phyloP scores from a whole-genome alignment of 1,140 invertebrate species.

The Vollenhovia emeryi region DNA sequence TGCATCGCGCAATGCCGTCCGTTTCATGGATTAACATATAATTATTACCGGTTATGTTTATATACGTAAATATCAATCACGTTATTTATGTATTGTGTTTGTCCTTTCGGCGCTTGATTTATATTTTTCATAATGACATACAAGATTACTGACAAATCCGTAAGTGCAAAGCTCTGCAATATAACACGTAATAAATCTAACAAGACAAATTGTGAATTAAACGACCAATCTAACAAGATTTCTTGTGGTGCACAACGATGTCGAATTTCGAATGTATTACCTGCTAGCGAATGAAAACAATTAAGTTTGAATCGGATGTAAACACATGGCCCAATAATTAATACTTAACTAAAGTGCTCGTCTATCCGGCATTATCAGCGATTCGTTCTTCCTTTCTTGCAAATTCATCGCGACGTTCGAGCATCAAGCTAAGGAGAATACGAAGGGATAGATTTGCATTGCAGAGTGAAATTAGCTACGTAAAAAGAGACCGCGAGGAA shows the following conservation, averaged over 20 bases:
- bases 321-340: neutral
- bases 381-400: slow-evolving; percentile 17
- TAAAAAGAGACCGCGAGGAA: slow-evolving; percentile 62
- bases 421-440: neutral
- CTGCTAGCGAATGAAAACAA: neutral
- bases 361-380: neutral
- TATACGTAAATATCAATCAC: neutral
- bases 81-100: neutral
- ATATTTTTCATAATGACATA: neutral
- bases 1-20: neutral
- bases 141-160: neutral
- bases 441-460: slow-evolving; percentile 71
- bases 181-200: neutral
- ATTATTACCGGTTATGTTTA: slow-evolving; percentile 8
- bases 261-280: neutral
- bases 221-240: too few relatives aligned
- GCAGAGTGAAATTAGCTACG: slow-evolving; percentile 72
- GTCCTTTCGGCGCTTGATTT: neutral
- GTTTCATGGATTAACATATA: slow-evolving; percentile 14
- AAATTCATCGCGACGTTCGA: neutral
- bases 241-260: too few relatives aligned
- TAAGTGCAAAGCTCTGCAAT: neutral
- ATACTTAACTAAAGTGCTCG: neutral
- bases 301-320: neutral
- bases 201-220: too few relatives aligned